Percentiles rank a stretch among this genome's conserved stretches.
Evolutionary conservation across 2,888 invertebrate species (phyloP).

Genomic region (Gasteruption jaculator): DNA sequence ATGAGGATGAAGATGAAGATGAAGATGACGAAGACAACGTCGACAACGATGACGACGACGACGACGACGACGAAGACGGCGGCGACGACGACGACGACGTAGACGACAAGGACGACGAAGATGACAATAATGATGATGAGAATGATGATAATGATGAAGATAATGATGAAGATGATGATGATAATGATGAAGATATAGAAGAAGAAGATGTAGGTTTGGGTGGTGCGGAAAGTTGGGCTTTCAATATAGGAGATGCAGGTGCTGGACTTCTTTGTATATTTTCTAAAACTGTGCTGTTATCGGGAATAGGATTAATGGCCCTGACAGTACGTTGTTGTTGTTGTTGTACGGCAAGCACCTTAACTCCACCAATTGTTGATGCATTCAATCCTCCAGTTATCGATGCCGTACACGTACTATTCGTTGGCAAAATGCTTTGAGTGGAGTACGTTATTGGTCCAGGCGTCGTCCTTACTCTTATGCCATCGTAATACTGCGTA

Average conservation of each 20-base stretch:
- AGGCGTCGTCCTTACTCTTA: constrained; percentile 62
- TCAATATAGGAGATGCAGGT: constrained; percentile 75
- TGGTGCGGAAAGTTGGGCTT: constrained; percentile 77
- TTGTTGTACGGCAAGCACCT: constrained; percentile 52
- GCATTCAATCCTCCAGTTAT: constrained; percentile 38
- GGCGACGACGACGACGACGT: too few relatives aligned
- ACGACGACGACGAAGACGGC: too few relatives aligned
- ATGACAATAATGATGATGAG: too few relatives aligned
- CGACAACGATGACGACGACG: too few relatives aligned
- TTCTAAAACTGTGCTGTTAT: constrained; percentile 42
- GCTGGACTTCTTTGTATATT: constrained; percentile 48
- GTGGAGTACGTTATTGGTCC: constrained; percentile 53
- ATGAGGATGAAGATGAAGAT: too few relatives aligned
- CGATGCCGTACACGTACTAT: constrained; percentile 23
- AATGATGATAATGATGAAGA: too few relatives aligned
- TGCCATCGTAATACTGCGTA: constrained; percentile 63
- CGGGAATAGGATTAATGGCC: constrained; percentile 42
- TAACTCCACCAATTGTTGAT: constrained; percentile 55
- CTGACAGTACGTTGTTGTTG: constrained; percentile 49
- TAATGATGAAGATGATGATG: too few relatives aligned
- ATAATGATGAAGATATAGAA: too few relatives aligned
- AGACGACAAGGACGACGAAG: too few relatives aligned
- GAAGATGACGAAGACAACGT: too few relatives aligned
- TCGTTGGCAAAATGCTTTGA: constrained; percentile 35
- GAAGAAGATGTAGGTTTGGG: too few relatives aligned